Evolutionary conservation across 2,797 vertebrate species (phyloP).

Genomic region (Bufotes viridis): DNA sequence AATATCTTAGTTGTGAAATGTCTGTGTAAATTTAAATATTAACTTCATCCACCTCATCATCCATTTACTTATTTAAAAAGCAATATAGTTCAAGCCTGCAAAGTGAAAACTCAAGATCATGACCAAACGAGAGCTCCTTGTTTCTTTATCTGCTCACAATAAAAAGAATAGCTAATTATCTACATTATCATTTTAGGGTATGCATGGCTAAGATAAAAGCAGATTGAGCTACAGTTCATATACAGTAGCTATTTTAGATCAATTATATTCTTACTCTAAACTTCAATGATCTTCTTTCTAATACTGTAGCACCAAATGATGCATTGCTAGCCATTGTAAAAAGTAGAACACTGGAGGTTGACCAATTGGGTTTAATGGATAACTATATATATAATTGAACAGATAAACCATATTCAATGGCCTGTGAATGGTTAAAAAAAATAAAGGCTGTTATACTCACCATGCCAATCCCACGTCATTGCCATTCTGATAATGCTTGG

Average conservation of each 20-base stretch:
- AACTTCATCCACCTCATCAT: background rate
- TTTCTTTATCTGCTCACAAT: background rate
- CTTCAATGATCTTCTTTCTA: background rate
- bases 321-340: background rate
- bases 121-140: background rate
- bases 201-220: background rate
- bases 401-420: no score
- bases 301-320: background rate
- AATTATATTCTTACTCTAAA: background rate
- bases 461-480: no score
- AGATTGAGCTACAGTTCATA: background rate
- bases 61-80: background rate
- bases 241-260: background rate
- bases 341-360: background rate
- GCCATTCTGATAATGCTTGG: no score
- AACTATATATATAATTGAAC: no score
- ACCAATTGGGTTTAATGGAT: no score
- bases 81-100: background rate
- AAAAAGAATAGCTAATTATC: background rate
- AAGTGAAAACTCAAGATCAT: background rate
- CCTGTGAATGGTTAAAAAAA: no score
- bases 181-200: background rate
- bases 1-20: slow-evolving; percentile 9
- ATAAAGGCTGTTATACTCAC: no score
- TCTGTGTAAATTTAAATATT: background rate